phyloP scores from a whole-genome alignment of 2,113 vertebrate genomes.

The Scopus umbretta region DNA sequence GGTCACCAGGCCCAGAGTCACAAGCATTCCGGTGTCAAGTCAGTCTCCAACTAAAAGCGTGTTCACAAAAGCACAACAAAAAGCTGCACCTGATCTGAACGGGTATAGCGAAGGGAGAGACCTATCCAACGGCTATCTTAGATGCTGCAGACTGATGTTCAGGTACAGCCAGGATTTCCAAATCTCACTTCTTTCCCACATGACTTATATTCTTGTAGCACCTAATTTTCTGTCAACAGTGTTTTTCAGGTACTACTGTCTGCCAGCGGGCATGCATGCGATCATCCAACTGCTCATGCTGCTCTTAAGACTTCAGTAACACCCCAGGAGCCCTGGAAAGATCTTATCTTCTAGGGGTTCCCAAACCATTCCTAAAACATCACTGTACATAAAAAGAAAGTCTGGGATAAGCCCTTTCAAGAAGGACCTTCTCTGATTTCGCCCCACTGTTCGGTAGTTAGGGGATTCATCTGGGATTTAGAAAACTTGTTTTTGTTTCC shows the following conservation, averaged over 20 bases:
- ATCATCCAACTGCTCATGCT: neutral
- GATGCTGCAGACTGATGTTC: neutral
- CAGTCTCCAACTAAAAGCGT: neutral
- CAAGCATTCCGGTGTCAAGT: neutral
- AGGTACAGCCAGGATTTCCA: neutral
- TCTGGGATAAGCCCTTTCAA: neutral
- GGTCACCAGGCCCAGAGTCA: neutral
- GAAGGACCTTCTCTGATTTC: neutral
- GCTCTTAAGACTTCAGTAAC: neutral
- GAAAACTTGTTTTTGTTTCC: neutral
- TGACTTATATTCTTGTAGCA: neutral
- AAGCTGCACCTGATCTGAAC: neutral
- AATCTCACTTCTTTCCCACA: neutral
- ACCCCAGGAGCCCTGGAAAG: neutral
- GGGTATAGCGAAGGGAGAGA: neutral
- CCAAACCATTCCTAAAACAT: neutral
- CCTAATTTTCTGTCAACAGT: neutral
- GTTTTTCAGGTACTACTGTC: neutral
- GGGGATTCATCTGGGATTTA: neutral
- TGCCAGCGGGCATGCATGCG: fast-evolving
- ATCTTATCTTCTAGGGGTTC: neutral
- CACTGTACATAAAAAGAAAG: neutral
- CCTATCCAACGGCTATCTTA: neutral
- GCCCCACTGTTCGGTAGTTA: neutral
- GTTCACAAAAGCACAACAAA: neutral